Percentiles rank a stretch among this genome's conserved stretches.
phyloP scores from a whole-genome alignment of 1,140 invertebrate genomes.

The Geopemphigus sp. region DNA sequence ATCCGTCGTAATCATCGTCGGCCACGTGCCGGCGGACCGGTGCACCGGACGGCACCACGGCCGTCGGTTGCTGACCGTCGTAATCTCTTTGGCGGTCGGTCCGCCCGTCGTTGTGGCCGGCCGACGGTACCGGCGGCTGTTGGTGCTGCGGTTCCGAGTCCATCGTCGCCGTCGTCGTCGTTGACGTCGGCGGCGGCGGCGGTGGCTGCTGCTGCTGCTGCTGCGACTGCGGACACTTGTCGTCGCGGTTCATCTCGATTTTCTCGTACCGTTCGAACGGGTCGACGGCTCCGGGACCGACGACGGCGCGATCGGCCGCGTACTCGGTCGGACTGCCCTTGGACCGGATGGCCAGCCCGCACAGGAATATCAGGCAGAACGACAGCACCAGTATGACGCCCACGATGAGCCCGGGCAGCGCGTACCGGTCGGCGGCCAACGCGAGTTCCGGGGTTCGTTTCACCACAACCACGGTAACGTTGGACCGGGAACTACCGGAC shows the following conservation, averaged over 20 bases:
- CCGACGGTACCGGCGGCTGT: not conserved
- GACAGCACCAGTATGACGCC: constrained; percentile 62
- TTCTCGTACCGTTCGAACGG: constrained; percentile 68
- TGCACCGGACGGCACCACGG: not conserved
- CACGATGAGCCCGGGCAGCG: constrained; percentile 60
- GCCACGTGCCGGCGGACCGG: not conserved
- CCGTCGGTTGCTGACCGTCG: not conserved
- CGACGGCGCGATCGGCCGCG: constrained; percentile 56
- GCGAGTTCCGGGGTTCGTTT: constrained; percentile 56
- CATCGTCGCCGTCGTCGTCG: constrained; percentile 56
- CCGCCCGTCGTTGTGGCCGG: not conserved
- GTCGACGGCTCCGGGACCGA: constrained; percentile 52
- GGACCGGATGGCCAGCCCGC: constrained; percentile 57
- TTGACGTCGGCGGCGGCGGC: not conserved
- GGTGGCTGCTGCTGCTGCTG: not conserved
- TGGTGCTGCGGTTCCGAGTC: no score
- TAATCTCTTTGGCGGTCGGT: not conserved
- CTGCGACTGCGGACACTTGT: constrained; percentile 36
- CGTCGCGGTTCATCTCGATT: constrained; percentile 67
- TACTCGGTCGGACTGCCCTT: constrained; percentile 54
- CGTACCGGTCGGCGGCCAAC: constrained; percentile 60
- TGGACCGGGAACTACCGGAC: constrained; percentile 69
- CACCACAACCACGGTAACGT: constrained; percentile 57
- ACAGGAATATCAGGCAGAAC: constrained; percentile 63
- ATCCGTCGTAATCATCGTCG: no score